A percentile compares a stretch with the other conserved stretches of the same genome.
These are phyloP conservation scores for Selene dorsalis DNA, from an alignment of 2,797 vertebrate species.

Conservation along the genomic window DNA sequence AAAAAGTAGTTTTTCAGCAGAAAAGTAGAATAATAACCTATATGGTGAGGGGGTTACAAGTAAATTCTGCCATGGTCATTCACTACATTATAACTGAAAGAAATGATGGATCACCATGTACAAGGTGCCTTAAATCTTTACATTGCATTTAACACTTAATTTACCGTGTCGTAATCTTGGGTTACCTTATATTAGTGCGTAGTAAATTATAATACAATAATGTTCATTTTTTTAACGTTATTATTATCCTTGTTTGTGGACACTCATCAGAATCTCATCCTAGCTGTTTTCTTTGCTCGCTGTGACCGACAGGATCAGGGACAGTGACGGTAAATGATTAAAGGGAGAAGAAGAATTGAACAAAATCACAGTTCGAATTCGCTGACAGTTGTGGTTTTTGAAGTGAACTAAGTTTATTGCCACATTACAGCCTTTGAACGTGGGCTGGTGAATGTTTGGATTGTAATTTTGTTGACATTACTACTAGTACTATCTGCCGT, in stretches of 20 bases:
- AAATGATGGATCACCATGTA: not conserved
- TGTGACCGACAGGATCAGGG: not conserved
- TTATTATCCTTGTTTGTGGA: not conserved
- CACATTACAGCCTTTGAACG: not conserved
- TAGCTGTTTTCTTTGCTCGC: too few species aligned
- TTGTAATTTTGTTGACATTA: too few species aligned
- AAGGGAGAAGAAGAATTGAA: not conserved
- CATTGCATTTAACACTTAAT: not conserved
- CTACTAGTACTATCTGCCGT: not conserved
- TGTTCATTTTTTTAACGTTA: not conserved
- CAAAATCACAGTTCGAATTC: too few species aligned
- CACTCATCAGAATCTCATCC: too few species aligned
- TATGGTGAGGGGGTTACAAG: too few species aligned
- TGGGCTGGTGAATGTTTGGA: not conserved
- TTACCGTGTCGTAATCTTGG: not conserved
- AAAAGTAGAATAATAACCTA: too few species aligned
- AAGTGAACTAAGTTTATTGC: not conserved
- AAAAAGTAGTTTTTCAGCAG: too few species aligned
- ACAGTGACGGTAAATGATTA: not conserved
- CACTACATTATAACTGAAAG: not conserved
- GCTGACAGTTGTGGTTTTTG: not conserved
- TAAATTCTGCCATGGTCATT: not conserved
- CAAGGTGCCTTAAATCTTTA: not conserved
- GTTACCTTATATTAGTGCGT: too few species aligned
- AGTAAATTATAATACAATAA: too few species aligned